Base-by-base conservation (phyloP, 1,140 invertebrate genomes). In the Medauroidea extradentata region DNA sequence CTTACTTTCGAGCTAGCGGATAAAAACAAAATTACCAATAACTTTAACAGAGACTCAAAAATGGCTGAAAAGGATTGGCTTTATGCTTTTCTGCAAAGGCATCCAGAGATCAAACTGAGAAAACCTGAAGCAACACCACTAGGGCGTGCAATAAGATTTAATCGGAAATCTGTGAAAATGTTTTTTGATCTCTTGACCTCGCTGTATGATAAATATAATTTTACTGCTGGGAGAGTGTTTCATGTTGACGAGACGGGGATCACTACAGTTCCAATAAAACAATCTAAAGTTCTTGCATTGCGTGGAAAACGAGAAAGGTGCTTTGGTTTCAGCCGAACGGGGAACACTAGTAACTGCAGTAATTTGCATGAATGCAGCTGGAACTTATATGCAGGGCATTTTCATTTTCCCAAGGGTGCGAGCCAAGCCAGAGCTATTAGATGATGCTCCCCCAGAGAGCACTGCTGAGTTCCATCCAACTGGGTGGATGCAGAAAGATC, bases 161-260 rank as follows among this genome's bases (percentile, higher is more conserved):
- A 69, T 18, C 46, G 68, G 64, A n/a, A n/a, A n/a, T n/a, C n/a
- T n/a, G n/a, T n/a, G n/a, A n/a, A n/a, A 7, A 5, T 43, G 8
- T 71, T 68, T 60, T 63, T 59, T 61, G 13, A 48, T 16, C 60
- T 66, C 38, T 23, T 65, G 25, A 19, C 39, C 43, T 19, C 3
- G n/a, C 23, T 61, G 4, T 53, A 53, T 16, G 38, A 57, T 58
- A 62, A 65, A 34, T 42, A 53, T n/a, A 24, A 53, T 24, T 43
- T 59, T 27, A 11, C 59, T 3, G n/a, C 56, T 39, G 42, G 53
- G 38, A 39, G 65, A 44, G 71, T 74, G 38, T 74, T 64, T 59
- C 75, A 76, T 57, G 63, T 71, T 23, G 78, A 80, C 75, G 58
- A 65, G 49, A 71, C 62, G 7, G 71, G 69, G 3, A 38, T 70